A percentile compares a stretch with the other conserved stretches of the same genome.
Conservation (phyloP, 2,888 invertebrate species). For the Julus scanicus region DNA sequence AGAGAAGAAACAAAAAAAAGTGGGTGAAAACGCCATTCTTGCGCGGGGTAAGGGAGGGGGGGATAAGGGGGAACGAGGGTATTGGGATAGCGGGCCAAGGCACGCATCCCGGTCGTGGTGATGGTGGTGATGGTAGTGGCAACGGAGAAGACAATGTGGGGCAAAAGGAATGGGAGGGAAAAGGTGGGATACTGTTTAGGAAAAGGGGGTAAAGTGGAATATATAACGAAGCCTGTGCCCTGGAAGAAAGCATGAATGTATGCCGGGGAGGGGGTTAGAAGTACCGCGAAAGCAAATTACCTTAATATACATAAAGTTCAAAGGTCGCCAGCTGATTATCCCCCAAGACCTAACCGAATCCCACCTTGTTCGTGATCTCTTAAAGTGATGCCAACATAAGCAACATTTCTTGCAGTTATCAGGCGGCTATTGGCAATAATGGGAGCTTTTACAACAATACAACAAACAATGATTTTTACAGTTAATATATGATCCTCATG, state of each 20-base stretch:
- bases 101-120: not conserved
- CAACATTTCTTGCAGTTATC: too few species aligned
- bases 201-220: conserved; percentile 1
- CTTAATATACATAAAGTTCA: not conserved
- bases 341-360: not conserved
- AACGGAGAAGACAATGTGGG: not conserved
- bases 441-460: too few species aligned
- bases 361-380: too few species aligned
- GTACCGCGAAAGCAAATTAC: not conserved
- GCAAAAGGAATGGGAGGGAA: too few species aligned
- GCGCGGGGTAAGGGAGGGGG: not conserved
- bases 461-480: too few species aligned
- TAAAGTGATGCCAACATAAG: too few species aligned
- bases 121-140: not conserved
- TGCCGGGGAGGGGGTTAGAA: not conserved
- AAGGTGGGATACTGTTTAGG: not conserved
- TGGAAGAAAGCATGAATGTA: not conserved
- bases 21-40: not conserved
- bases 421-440: too few species aligned
- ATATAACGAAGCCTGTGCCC: not conserved
- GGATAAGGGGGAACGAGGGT: not conserved
- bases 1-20: not conserved
- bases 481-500: too few species aligned
- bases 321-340: not conserved
- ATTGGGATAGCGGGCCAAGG: not conserved